phyloP scores from a whole-genome alignment of 1,140 invertebrate species.

The Apis cerana region DNA sequence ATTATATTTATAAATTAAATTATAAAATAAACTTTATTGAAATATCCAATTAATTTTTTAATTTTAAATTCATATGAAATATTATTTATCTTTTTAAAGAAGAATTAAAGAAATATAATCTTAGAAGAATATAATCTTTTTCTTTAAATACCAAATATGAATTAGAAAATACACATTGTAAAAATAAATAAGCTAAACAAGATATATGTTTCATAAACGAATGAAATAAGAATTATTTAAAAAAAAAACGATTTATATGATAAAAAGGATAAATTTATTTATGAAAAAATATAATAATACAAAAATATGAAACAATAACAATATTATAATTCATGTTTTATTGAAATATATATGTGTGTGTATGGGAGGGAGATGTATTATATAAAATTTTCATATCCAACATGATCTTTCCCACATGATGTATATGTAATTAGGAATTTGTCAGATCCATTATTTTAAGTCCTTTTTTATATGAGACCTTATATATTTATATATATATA shows the following conservation, averaged over 20 bases:
- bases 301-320: slow-evolving; percentile 61
- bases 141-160: too few species aligned
- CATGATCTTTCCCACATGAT: background rate
- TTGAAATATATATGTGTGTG: slow-evolving; percentile 35
- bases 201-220: background rate
- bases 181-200: background rate
- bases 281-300: slow-evolving; percentile 44
- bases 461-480: background rate
- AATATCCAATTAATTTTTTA: too few species aligned
- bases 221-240: background rate
- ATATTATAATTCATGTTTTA: slow-evolving; percentile 25
- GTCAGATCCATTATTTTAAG: slow-evolving; percentile 1
- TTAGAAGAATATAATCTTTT: too few species aligned
- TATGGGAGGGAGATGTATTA: slow-evolving; percentile 28
- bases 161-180: too few species aligned
- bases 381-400: slow-evolving; percentile 1
- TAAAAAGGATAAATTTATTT: slow-evolving; percentile 62
- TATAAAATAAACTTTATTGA: too few species aligned
- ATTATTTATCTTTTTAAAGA: background rate
- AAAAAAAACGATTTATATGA: background rate
- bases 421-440: background rate
- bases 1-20: background rate
- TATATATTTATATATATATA: slow-evolving; percentile 5
- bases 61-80: background rate
- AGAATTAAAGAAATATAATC: too few species aligned